Evolutionary conservation across 2,888 invertebrate species (phyloP), one percentile per base, ranked within the genome.

Genomic region (Hoplodrina blanda): DNA sequence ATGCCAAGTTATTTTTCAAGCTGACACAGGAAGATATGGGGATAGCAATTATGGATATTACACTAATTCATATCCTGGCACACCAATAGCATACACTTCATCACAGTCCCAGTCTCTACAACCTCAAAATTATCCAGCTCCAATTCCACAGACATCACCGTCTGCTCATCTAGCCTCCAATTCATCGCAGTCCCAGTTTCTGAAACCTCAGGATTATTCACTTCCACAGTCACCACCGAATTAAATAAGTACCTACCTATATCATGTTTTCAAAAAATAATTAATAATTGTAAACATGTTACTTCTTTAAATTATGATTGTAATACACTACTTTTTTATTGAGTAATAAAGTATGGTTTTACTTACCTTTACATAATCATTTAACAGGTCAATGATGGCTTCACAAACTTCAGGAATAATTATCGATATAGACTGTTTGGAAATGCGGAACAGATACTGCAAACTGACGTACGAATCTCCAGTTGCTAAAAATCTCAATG

Each of bases 401-500:
- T 73, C 72, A 76, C 82, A 81, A 63, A 80, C 80, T 64, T 83
- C 78, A 49, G 82, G 75, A 72, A 81, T 30, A 78, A 81, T 79
- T 57, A 44, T 77, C 15, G 72, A 75, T 72, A 84, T 82, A 56
- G 73, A 71, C 56, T 78, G 80, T 76, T 81, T 79, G 61, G 77
- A 82, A 41, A 83, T 59, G 30, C 71, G 55, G 66, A 74, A 79
- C 11, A 71, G 73, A 72, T 81, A 83, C 74, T 75, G 73, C 60
- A 80, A 60, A 70, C 81, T 81, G 62, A 59, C 60, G 62, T 81
- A 82, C 6, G 83, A 83, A 79, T 82, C 83, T 68, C 81, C 83
- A 68, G 61, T 80, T 44, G 79, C 80, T 78, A 83, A 76, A 69
- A 81, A 83, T 71, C 80, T 68, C 17, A 79, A 73, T 69, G 79